Percentiles rank a stretch among this genome's conserved stretches.
phyloP scores from a whole-genome alignment of 2,113 vertebrate genomes.

The Reinhardtius hippoglossoides region DNA sequence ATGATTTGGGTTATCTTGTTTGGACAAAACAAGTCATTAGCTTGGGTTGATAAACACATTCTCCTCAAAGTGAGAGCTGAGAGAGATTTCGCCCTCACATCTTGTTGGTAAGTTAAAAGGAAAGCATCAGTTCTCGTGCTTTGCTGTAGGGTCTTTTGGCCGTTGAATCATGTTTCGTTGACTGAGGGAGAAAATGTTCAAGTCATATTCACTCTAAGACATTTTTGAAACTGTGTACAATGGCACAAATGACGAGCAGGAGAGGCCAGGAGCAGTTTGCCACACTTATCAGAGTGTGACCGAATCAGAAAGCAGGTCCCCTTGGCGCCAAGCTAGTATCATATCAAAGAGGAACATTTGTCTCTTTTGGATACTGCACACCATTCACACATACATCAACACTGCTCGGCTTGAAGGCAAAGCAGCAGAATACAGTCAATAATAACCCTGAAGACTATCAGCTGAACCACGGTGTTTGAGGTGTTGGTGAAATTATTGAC shows the following conservation, averaged over 20 bases:
- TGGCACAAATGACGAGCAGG: conserved; percentile 23
- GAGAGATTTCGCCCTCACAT: background rate
- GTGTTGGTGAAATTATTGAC: background rate
- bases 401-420: conserved; percentile 14
- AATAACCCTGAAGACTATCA: conserved; percentile 10
- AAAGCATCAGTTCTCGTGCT: conserved; percentile 22
- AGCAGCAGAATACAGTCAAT: conserved; percentile 24
- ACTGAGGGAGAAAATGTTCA: conserved; percentile 34
- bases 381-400: background rate
- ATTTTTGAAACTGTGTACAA: background rate
- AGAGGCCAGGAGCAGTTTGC: conserved; percentile 31
- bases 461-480: background rate
- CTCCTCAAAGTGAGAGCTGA: background rate
- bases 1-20: too few relatives aligned
- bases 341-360: conserved; percentile 39
- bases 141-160: conserved; percentile 26
- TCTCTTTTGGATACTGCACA: conserved; percentile 33
- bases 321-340: conserved; percentile 34
- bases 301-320: conserved; percentile 22
- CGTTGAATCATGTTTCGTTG: background rate
- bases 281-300: conserved; percentile 41
- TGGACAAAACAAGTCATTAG: too few relatives aligned
- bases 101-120: conserved; percentile 9
- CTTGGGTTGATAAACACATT: conserved; percentile 7
- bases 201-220: conserved; percentile 13